Conservation (phyloP, 2,797 vertebrate species). For the Myotis daubentonii region DNA sequence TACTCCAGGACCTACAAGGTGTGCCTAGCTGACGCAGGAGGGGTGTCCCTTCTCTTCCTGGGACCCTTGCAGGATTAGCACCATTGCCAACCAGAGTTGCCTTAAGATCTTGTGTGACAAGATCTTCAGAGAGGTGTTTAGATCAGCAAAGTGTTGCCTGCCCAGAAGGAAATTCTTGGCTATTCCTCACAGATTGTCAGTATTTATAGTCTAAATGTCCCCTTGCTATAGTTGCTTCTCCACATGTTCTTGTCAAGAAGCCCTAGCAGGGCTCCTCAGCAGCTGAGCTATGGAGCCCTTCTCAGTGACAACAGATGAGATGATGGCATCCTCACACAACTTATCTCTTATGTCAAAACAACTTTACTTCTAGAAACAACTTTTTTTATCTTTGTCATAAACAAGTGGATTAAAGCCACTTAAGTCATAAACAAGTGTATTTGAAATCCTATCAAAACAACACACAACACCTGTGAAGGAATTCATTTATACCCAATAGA, state of each 20-base stretch:
- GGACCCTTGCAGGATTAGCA: not conserved
- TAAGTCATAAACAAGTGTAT: not conserved
- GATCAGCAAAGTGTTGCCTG: not conserved
- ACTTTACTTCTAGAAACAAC: not conserved
- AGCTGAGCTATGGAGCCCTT: not conserved
- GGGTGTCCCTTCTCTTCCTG: not conserved
- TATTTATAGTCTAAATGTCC: not conserved
- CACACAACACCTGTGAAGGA: not conserved
- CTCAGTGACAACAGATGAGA: not conserved
- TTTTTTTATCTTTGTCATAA: not conserved
- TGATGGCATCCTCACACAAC: not conserved
- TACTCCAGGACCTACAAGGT: not conserved
- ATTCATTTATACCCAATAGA: not conserved
- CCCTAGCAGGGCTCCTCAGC: too few species aligned
- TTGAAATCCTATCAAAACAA: not conserved
- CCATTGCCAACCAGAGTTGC: not conserved
- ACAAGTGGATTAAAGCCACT: not conserved
- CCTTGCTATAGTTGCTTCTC: not conserved
- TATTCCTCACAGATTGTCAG: not conserved
- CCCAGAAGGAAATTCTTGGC: not conserved
- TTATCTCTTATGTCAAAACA: not conserved
- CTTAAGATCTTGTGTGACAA: not conserved
- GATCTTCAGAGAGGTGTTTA: not conserved
- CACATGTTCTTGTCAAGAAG: not conserved
- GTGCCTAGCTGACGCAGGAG: not conserved